phyloP scores from a whole-genome alignment of 2,113 vertebrate species.

The Rana temporaria region DNA sequence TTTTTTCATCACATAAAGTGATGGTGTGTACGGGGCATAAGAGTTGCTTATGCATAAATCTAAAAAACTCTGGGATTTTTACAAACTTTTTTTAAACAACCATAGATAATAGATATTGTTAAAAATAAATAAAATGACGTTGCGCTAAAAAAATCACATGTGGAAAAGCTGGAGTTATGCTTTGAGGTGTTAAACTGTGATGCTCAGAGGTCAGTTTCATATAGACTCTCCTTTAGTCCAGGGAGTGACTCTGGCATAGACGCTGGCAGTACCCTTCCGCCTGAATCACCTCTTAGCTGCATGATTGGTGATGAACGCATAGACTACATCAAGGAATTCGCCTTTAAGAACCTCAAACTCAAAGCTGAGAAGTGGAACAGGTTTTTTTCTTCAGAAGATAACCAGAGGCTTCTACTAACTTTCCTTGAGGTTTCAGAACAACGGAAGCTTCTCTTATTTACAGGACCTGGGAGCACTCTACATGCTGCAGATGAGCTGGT shows the following conservation, averaged over 20 bases:
- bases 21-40: no score
- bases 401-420: constrained; percentile 76
- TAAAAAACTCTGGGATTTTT: no score
- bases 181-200: no score
- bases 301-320: constrained; percentile 75
- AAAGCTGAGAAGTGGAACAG: constrained; percentile 83
- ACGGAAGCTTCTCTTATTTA: constrained; percentile 71
- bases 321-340: constrained; percentile 78
- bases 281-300: constrained; percentile 65
- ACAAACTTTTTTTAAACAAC: no score
- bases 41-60: no score
- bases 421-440: constrained; percentile 74
- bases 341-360: constrained; percentile 72
- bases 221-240: background rate
- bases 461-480: constrained; percentile 74
- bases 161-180: no score
- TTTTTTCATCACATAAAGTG: no score
- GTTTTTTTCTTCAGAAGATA: constrained; percentile 79
- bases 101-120: no score
- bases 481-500: constrained; percentile 74
- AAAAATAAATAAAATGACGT: no score
- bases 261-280: background rate
- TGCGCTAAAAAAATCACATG: no score
- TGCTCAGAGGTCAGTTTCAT: background rate
- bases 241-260: background rate